Conservation (phyloP, 2,113 vertebrate genomes). For the Dissostichus mawsoni region DNA sequence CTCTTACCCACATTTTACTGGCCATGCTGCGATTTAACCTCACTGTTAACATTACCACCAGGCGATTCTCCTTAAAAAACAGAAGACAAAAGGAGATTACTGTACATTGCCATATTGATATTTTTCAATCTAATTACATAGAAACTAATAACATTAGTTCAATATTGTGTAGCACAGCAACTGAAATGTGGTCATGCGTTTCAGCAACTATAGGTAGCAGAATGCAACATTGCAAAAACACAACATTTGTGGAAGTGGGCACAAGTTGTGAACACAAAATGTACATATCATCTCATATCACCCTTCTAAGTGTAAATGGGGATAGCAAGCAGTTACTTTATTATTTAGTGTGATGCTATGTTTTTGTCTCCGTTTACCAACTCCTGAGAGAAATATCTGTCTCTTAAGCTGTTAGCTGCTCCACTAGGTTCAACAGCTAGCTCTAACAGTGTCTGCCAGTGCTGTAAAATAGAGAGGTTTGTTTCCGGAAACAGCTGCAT, state of each 20-base stretch:
- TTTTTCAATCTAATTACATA: too few relatives aligned
- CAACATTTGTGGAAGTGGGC: background rate
- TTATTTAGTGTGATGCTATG: too few relatives aligned
- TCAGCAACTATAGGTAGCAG: too few relatives aligned
- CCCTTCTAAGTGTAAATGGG: too few relatives aligned
- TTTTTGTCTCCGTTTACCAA: too few relatives aligned
- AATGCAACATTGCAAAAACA: background rate
- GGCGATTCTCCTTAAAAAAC: slow-evolving; percentile 27
- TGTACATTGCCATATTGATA: background rate
- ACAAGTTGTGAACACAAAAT: background rate
- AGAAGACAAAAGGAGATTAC: slow-evolving; percentile 31
- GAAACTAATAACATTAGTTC: too few relatives aligned
- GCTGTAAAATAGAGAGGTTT: background rate
- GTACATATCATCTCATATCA: too few relatives aligned
- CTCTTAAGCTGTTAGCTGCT: background rate
- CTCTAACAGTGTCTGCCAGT: background rate
- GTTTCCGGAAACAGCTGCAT: background rate
- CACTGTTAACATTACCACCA: background rate
- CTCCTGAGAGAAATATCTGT: too few relatives aligned
- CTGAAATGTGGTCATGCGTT: too few relatives aligned
- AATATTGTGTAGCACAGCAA: too few relatives aligned
- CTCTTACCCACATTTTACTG: slow-evolving; percentile 1
- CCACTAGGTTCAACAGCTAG: background rate
- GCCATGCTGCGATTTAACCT: background rate
- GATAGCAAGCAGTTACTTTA: too few relatives aligned